Conservation (phyloP, 2,113 vertebrate genomes). For the Lanius ludovicianus region DNA sequence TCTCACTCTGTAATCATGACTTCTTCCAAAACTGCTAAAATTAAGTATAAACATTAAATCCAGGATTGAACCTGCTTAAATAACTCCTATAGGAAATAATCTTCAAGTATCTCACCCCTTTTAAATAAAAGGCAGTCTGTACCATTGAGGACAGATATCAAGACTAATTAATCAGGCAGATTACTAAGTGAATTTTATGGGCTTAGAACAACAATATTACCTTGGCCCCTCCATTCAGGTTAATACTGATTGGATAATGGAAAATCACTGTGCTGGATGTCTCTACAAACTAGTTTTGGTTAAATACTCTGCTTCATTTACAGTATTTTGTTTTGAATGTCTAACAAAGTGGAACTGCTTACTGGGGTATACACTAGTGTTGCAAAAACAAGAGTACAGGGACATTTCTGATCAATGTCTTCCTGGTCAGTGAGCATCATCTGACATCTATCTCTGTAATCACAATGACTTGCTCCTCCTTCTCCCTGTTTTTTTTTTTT, state of each 20-base stretch:
- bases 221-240: neutral
- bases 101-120: neutral
- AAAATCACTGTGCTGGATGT: neutral
- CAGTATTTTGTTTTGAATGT: neutral
- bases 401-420: neutral
- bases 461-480: neutral
- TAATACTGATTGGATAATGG: neutral
- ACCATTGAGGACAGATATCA: neutral
- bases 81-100: neutral
- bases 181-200: neutral
- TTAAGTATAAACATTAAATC: neutral
- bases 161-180: neutral
- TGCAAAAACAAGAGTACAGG: neutral
- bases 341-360: neutral
- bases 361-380: accelerated
- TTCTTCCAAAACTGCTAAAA: neutral
- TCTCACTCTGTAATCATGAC: neutral
- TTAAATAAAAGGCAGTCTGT: neutral
- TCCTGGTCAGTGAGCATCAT: neutral
- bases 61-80: neutral
- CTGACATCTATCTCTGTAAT: neutral
- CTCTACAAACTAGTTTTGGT: neutral
- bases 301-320: neutral
- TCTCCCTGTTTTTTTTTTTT: neutral
- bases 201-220: neutral